These are phyloP conservation scores for Tetheella fluctuosa DNA, from an alignment of 2,888 invertebrate species.

Conservation along the genomic window DNA sequence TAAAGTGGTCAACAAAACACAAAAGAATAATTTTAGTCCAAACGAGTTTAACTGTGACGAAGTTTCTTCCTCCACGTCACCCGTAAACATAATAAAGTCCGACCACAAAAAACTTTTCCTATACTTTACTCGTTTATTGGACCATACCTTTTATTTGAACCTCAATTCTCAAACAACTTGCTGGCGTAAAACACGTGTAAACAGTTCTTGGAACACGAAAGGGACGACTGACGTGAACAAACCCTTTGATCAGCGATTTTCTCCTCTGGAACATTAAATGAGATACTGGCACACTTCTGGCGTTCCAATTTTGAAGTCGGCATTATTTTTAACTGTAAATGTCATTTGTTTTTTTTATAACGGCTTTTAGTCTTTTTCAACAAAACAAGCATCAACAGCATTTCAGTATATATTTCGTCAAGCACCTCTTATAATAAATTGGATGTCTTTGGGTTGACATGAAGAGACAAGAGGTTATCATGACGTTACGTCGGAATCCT, in stretches of 20 bases:
- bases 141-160: constrained; percentile 7
- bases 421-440: neutral
- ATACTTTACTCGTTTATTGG: constrained; percentile 8
- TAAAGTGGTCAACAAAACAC: neutral
- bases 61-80: constrained; percentile 1
- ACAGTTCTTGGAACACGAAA: constrained; percentile 4
- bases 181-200: constrained; percentile 7
- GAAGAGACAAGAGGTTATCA: neutral
- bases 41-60: neutral
- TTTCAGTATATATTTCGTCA: neutral
- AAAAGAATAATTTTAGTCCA: constrained; percentile 3
- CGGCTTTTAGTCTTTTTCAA: neutral
- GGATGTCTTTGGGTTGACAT: neutral
- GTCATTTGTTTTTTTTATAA: neutral
- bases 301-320: constrained; percentile 2
- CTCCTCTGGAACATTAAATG: neutral
- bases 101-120: neutral
- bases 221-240: constrained; percentile 3
- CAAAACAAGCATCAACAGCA: too few relatives aligned
- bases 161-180: neutral
- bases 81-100: constrained; percentile 1
- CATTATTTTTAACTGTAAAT: constrained; percentile 2
- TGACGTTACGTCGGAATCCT: neutral
- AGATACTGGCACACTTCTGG: neutral
- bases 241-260: constrained; percentile 7